Percentiles rank a stretch among this genome's conserved stretches.
phyloP scores from a whole-genome alignment of 2,113 vertebrate species.

The Petrocephalus zakoni region DNA sequence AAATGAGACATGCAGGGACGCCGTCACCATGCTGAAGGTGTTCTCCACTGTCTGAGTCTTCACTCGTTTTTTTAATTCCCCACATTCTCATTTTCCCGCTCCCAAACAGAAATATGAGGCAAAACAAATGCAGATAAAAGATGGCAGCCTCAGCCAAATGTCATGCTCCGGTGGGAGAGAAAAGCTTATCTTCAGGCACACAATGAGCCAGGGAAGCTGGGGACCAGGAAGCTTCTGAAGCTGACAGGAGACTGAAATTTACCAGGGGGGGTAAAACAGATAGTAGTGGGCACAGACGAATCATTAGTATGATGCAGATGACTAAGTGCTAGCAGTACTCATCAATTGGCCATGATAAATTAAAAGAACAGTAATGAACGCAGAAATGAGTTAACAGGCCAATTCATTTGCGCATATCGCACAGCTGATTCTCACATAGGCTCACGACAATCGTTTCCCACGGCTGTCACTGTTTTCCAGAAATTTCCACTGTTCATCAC shows the following conservation, averaged over 20 bases:
- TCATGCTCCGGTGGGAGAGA: not conserved
- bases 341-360: not conserved
- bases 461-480: not conserved
- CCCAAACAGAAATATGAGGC: not conserved
- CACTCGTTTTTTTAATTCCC: not conserved
- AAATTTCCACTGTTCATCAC: not conserved
- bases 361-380: not conserved
- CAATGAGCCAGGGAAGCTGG: not conserved
- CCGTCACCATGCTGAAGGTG: not conserved
- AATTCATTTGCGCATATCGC: not conserved
- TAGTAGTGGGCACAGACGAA: not conserved
- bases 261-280: not conserved
- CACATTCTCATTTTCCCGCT: not conserved
- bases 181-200: slow-evolving; percentile 6
- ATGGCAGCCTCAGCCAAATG: not conserved
- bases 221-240: not conserved
- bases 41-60: not conserved
- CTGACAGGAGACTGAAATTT: not conserved
- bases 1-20: not conserved
- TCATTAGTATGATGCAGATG: not conserved
- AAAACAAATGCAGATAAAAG: not conserved
- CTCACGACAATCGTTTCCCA: not conserved
- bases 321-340: not conserved
- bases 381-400: not conserved
- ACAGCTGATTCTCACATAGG: not conserved